A percentile compares a stretch with the other conserved stretches of the same genome.
These are phyloP conservation scores for Helicoverpa armigera DNA, from an alignment of 1,140 invertebrate genomes.

Conservation along the genomic window DNA sequence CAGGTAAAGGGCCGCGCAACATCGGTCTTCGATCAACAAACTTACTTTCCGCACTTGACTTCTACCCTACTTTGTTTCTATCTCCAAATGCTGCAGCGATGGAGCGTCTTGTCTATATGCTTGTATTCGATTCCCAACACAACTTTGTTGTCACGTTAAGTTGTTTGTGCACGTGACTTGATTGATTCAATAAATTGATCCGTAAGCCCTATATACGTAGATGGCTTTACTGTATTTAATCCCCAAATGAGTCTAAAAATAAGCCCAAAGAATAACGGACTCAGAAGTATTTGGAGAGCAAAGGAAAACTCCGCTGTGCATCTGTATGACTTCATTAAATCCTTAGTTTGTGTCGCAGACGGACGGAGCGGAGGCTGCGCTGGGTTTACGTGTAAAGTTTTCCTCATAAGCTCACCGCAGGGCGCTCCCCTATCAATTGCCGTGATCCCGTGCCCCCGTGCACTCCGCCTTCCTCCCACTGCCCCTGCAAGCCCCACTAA, in stretches of 20 bases:
- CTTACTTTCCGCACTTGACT: conserved; percentile 30
- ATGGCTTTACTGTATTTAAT: neutral
- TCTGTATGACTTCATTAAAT: conserved; percentile 67
- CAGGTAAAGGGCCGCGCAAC: neutral
- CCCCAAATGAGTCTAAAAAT: neutral
- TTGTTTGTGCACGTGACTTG: conserved; percentile 29
- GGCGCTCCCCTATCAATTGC: conserved; percentile 84
- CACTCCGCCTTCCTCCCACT: conserved; percentile 45
- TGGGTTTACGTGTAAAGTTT: conserved; percentile 82
- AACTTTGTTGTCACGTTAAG: conserved; percentile 27
- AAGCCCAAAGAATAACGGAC: neutral
- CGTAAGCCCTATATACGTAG: neutral
- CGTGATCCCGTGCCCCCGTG: conserved; percentile 50
- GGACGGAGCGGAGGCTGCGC: conserved; percentile 61
- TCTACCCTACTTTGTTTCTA: conserved; percentile 2
- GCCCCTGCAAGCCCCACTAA: conserved; percentile 73
- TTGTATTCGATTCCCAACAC: conserved; percentile 20
- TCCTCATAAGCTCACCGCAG: conserved; percentile 81
- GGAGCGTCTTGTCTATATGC: conserved; percentile 19
- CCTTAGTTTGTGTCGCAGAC: conserved; percentile 71
- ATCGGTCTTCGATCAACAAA: conserved; percentile 28
- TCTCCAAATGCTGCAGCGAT: conserved; percentile 24
- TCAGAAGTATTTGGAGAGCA: conserved; percentile 15
- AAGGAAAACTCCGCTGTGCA: conserved; percentile 47
- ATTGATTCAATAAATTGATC: conserved; percentile 10